Conservation (phyloP, 64 coral and sea anemone genomes). For the Acropora tenuis region DNA sequence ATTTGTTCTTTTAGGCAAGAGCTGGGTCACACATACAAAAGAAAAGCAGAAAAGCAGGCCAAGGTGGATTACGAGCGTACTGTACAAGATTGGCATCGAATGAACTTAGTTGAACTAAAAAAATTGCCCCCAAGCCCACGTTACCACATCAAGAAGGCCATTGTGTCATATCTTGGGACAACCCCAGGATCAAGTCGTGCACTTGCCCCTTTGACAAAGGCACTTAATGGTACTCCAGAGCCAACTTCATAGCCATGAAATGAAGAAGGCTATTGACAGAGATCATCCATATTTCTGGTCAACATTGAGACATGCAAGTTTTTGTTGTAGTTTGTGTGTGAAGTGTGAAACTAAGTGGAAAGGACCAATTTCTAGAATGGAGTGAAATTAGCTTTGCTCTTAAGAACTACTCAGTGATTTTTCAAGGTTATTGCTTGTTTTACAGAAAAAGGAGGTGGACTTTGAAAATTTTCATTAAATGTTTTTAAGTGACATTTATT, state of each 20-base stretch:
- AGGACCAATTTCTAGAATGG: no score
- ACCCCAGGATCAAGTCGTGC: constrained; percentile 81
- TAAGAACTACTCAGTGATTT: no score
- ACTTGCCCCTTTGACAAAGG: constrained; percentile 77
- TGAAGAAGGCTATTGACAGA: neutral
- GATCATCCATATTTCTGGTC: neutral
- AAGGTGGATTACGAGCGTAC: constrained; percentile 90
- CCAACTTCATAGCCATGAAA: neutral
- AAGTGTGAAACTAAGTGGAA: no score
- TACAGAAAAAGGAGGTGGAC: no score
- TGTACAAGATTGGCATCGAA: constrained; percentile 93
- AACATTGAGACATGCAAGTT: neutral
- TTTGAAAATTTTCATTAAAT: no score
- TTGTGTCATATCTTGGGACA: constrained; percentile 90
- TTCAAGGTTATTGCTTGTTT: no score
- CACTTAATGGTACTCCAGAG: constrained; percentile 48
- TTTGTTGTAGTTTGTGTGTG: neutral
- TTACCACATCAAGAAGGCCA: constrained; percentile 92
- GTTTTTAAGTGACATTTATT: no score
- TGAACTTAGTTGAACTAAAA: constrained; percentile 90
- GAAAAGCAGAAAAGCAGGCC: constrained; percentile 71
- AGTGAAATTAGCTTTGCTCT: no score
- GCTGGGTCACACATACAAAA: constrained; percentile 53
- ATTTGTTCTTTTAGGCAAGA: constrained; percentile 56
- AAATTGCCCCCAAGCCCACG: constrained; percentile 81